These are phyloP conservation scores for Oenanthe oenanthe DNA, from an alignment of 2,113 vertebrate species.

Conservation along the genomic window DNA sequence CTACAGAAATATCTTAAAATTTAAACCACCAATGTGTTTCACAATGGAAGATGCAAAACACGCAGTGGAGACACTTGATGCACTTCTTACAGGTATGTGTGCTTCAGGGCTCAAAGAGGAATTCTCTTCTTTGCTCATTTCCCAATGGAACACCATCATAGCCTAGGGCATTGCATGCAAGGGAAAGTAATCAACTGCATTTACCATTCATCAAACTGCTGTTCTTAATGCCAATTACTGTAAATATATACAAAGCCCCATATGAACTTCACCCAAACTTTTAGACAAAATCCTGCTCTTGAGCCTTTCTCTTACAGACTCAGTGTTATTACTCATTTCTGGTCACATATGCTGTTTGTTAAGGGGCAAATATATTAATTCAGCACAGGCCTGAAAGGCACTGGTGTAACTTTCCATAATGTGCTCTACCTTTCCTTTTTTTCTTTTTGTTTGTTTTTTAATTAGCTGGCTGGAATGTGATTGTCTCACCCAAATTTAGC, in stretches of 20 bases:
- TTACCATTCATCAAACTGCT: neutral
- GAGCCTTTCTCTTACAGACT: neutral
- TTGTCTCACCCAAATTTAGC: neutral
- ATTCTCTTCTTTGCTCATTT: neutral
- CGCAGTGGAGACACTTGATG: slow-evolving; percentile 84
- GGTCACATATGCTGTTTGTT: neutral
- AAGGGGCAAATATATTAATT: neutral
- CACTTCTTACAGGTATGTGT: slow-evolving; percentile 85
- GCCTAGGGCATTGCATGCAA: neutral
- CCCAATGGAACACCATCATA: neutral
- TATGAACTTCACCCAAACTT: neutral
- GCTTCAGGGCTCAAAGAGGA: neutral
- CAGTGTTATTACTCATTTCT: neutral
- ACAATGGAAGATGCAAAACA: slow-evolving; percentile 84
- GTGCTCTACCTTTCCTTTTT: neutral
- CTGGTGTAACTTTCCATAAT: neutral
- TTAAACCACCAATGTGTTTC: slow-evolving; percentile 98
- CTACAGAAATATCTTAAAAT: slow-evolving; percentile 92
- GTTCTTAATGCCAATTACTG: neutral
- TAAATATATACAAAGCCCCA: neutral
- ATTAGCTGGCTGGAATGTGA: fast-evolving
- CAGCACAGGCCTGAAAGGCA: neutral
- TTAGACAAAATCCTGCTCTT: neutral
- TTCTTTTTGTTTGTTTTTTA: neutral
- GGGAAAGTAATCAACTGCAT: neutral